Conservation (phyloP, 2,797 vertebrate genomes). For the Perodicticus potto region DNA sequence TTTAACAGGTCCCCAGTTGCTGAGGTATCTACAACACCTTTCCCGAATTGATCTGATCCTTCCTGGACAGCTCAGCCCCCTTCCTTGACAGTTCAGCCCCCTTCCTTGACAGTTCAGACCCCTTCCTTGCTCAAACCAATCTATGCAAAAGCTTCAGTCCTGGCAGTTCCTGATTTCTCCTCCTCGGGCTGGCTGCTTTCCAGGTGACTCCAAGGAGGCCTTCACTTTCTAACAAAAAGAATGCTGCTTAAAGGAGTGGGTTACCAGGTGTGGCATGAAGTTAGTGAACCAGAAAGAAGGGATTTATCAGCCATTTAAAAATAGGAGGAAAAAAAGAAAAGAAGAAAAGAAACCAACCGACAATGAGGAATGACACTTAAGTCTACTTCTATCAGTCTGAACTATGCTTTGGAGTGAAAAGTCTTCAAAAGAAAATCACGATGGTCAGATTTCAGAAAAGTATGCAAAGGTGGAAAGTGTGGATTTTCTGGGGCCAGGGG, state of each 20-base stretch:
- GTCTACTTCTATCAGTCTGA: slow-evolving; percentile 82
- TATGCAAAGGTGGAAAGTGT: slow-evolving; percentile 45
- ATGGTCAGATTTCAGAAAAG: slow-evolving; percentile 81
- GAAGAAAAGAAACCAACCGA: slow-evolving; percentile 48
- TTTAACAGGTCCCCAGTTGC: background rate
- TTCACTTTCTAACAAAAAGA: slow-evolving; percentile 91
- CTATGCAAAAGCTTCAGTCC: slow-evolving; percentile 39
- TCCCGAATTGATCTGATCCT: slow-evolving; percentile 63
- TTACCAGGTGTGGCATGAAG: slow-evolving; percentile 93
- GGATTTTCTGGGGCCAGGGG: background rate
- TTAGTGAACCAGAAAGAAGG: slow-evolving; percentile 91
- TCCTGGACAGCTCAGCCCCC: slow-evolving; percentile 34
- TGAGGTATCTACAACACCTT: slow-evolving; percentile 64
- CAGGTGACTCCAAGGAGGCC: slow-evolving; percentile 91
- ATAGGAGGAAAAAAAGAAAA: background rate
- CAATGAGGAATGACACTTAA: slow-evolving; percentile 76
- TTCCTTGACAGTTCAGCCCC: slow-evolving; percentile 36
- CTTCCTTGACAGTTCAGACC: slow-evolving; percentile 19
- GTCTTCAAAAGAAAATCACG: slow-evolving; percentile 71
- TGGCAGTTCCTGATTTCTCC: slow-evolving; percentile 67
- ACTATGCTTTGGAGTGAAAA: slow-evolving; percentile 74
- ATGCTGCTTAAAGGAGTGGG: slow-evolving; percentile 90
- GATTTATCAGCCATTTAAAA: slow-evolving; percentile 82
- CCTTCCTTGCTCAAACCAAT: slow-evolving; percentile 68
- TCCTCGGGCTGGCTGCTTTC: slow-evolving; percentile 87